Percentiles rank a stretch among this genome's conserved stretches.
phyloP scores from a whole-genome alignment of 2,888 invertebrate genomes.

The Chouioia cunea region DNA sequence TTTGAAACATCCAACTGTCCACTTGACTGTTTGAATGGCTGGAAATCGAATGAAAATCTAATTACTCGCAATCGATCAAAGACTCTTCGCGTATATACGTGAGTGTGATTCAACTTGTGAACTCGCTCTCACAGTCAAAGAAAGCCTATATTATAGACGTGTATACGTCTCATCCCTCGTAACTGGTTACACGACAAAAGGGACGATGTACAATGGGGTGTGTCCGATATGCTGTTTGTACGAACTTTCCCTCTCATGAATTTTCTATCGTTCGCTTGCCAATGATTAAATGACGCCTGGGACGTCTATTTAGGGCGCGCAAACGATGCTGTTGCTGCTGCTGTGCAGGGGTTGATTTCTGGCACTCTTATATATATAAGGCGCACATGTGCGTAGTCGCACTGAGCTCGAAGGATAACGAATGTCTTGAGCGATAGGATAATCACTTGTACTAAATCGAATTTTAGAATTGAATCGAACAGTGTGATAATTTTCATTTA shows the following conservation, averaged over 20 bases:
- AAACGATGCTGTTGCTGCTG: slow-evolving; percentile 52
- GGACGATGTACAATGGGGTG: slow-evolving; percentile 43
- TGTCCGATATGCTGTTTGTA: slow-evolving; percentile 33
- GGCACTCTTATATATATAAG: no score
- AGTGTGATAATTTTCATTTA: no score
- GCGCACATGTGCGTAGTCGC: slow-evolving; percentile 39
- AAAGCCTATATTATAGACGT: neutral
- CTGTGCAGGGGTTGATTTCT: no score
- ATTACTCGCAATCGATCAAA: slow-evolving; percentile 55
- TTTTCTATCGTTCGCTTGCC: slow-evolving; percentile 59
- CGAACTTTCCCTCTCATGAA: slow-evolving; percentile 59
- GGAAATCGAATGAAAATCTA: slow-evolving; percentile 65
- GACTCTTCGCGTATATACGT: neutral
- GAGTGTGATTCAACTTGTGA: slow-evolving; percentile 13
- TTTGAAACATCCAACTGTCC: neutral
- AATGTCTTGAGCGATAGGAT: slow-evolving; percentile 20
- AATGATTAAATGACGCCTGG: slow-evolving; percentile 60
- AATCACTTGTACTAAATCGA: slow-evolving; percentile 6
- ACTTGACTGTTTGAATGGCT: slow-evolving; percentile 16
- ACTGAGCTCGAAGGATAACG: slow-evolving; percentile 12
- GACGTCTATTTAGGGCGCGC: slow-evolving; percentile 49
- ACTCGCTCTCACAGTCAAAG: neutral
- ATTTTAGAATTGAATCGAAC: slow-evolving; percentile 35
- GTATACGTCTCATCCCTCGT: slow-evolving; percentile 11
- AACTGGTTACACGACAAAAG: slow-evolving; percentile 26